Percentiles rank a stretch among this genome's conserved stretches.
phyloP scores from a whole-genome alignment of 1,140 invertebrate species.

The Diachasmimorpha longicaudata region DNA sequence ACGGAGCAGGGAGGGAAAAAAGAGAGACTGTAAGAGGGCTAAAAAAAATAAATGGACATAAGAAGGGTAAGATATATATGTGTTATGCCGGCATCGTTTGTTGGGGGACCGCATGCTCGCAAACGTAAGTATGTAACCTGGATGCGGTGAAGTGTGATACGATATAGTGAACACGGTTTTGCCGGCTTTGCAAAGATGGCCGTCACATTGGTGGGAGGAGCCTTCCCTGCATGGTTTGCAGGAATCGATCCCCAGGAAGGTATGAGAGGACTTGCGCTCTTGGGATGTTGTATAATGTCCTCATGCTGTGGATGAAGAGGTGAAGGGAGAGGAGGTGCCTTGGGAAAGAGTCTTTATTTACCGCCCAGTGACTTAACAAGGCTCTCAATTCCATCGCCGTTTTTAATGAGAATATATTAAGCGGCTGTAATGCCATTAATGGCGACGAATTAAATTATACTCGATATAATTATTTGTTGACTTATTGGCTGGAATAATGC shows the following conservation, averaged over 20 bases:
- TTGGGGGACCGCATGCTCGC: not conserved
- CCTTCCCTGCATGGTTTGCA: slow-evolving; percentile 52
- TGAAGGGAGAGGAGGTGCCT: not conserved
- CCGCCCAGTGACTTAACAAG: slow-evolving; percentile 42
- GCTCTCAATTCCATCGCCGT: slow-evolving; percentile 42
- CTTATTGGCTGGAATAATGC: not conserved
- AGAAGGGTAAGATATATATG: slow-evolving; percentile 9
- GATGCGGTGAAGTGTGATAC: slow-evolving; percentile 58
- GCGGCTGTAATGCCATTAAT: slow-evolving; percentile 38
- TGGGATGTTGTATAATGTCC: slow-evolving; percentile 12
- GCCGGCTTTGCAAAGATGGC: slow-evolving; percentile 59
- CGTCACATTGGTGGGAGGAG: slow-evolving; percentile 59
- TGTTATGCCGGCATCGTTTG: slow-evolving; percentile 13
- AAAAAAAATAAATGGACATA: not conserved
- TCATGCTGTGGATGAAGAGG: slow-evolving; percentile 24
- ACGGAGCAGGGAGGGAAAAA: not conserved
- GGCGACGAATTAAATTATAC: slow-evolving; percentile 48
- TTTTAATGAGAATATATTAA: slow-evolving; percentile 50
- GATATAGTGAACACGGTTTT: slow-evolving; percentile 54
- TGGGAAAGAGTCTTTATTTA: slow-evolving; percentile 42
- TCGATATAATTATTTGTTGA: slow-evolving; percentile 38
- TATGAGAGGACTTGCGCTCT: slow-evolving; percentile 56
- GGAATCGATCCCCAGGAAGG: slow-evolving; percentile 59
- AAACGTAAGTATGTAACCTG: slow-evolving; percentile 41
- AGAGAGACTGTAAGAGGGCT: not conserved